phyloP scores from a whole-genome alignment of 2,888 invertebrate genomes.

The Microctonus brassicae region DNA sequence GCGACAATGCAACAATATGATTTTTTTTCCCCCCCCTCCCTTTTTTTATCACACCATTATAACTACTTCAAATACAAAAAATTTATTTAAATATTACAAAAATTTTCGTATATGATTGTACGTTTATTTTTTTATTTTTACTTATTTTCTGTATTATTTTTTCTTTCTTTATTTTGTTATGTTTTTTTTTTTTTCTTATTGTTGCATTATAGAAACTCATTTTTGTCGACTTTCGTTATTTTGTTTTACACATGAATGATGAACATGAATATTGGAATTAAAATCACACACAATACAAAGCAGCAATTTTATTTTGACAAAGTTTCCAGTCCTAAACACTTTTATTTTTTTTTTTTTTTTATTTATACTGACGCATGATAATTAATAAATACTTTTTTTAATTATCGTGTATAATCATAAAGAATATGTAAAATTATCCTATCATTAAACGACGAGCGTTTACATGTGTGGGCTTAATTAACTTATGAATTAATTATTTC shows the following conservation, averaged over 20 bases:
- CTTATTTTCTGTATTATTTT: not conserved
- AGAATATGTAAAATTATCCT: constrained; percentile 28
- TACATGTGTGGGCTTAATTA: constrained; percentile 3
- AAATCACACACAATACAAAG: not conserved
- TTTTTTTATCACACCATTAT: constrained; percentile 27
- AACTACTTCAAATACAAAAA: constrained; percentile 34
- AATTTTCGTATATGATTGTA: constrained; percentile 36
- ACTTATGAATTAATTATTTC: constrained; percentile 14
- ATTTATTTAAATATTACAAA: constrained; percentile 37
- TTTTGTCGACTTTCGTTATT: constrained; percentile 10
- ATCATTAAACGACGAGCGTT: constrained; percentile 14
- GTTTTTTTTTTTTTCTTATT: not conserved
- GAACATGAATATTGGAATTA: not conserved
- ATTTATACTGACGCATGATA: not conserved
- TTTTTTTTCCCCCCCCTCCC: not conserved
- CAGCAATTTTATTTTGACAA: not conserved
- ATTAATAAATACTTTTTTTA: not conserved
- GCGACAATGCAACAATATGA: constrained; percentile 21
- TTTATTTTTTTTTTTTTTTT: too few species aligned
- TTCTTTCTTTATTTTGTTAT: not conserved
- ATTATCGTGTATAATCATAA: constrained; percentile 19
- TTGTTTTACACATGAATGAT: not conserved
- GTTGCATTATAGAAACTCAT: constrained; percentile 4
- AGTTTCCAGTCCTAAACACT: not conserved
- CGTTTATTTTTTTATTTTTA: constrained; percentile 14